Conservation (phyloP, 2,888 invertebrate species). For the Melanophora roralis region DNA sequence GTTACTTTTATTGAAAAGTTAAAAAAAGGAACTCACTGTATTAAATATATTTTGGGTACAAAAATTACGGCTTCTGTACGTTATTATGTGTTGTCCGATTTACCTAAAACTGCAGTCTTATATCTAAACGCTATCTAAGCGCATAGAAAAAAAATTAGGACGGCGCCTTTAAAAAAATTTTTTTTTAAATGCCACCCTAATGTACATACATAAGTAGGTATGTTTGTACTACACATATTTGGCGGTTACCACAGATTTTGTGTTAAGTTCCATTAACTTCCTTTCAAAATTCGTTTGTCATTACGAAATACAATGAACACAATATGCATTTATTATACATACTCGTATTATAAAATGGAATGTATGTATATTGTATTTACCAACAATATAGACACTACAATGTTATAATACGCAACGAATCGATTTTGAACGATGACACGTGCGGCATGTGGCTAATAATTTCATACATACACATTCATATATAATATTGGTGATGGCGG, state of each 20-base stretch:
- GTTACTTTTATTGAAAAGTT: too few species aligned
- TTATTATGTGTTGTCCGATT: too few species aligned
- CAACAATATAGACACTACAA: slow-evolving; percentile 12
- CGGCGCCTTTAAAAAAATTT: too few species aligned
- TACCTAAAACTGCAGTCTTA: too few species aligned
- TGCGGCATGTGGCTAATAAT: slow-evolving; percentile 65
- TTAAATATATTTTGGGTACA: too few species aligned
- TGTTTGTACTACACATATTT: neutral
- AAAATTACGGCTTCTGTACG: too few species aligned
- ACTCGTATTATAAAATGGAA: neutral
- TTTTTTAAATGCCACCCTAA: too few species aligned
- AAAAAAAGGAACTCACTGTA: too few species aligned
- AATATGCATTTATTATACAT: neutral
- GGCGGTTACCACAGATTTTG: neutral
- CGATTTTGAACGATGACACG: slow-evolving; percentile 72
- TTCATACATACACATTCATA: slow-evolving; percentile 17
- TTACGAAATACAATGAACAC: neutral
- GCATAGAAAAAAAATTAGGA: too few species aligned
- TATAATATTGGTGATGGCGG: slow-evolving; percentile 21
- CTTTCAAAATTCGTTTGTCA: slow-evolving; percentile 1
- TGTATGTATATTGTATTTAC: neutral
- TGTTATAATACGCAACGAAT: slow-evolving; percentile 68
- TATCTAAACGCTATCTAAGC: too few species aligned
- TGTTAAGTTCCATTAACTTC: neutral
- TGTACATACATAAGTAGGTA: neutral